These are phyloP conservation scores for Ridgeia piscesae DNA, from an alignment of 1,140 invertebrate genomes.

Conservation along the genomic window DNA sequence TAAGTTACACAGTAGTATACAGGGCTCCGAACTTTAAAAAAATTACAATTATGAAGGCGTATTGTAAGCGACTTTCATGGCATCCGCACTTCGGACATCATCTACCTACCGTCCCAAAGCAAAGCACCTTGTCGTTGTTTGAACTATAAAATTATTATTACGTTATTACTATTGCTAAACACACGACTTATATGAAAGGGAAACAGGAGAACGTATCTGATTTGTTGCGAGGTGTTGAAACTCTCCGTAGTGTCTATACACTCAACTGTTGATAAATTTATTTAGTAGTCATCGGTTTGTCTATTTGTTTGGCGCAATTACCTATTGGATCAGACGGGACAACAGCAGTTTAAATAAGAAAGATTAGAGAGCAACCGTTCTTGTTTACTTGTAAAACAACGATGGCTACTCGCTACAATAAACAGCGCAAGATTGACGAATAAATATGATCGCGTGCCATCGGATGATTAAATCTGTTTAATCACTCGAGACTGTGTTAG, in stretches of 20 bases:
- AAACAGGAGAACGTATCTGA: background rate
- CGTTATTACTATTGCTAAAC: background rate
- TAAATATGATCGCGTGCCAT: background rate
- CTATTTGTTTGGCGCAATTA: constrained; percentile 5
- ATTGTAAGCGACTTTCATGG: no score
- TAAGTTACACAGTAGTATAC: no score
- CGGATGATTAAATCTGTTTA: constrained; percentile 1
- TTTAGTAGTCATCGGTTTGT: background rate
- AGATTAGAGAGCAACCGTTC: background rate
- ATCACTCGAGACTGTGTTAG: background rate
- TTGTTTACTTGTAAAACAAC: background rate
- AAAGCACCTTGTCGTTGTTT: background rate
- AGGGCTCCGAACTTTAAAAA: no score
- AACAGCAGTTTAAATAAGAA: background rate
- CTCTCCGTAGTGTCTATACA: background rate
- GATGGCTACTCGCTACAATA: background rate
- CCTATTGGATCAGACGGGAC: background rate
- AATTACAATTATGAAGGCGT: no score
- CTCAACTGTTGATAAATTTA: background rate
- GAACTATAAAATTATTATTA: no score
- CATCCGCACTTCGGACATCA: no score
- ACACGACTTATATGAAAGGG: background rate
- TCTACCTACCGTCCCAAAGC: no score
- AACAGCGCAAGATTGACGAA: background rate
- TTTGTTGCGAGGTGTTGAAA: background rate